Evolutionary conservation across 1,140 invertebrate species (phyloP), one percentile per base, ranked within the genome.

Genomic region (Zaprionus nigranus): DNA sequence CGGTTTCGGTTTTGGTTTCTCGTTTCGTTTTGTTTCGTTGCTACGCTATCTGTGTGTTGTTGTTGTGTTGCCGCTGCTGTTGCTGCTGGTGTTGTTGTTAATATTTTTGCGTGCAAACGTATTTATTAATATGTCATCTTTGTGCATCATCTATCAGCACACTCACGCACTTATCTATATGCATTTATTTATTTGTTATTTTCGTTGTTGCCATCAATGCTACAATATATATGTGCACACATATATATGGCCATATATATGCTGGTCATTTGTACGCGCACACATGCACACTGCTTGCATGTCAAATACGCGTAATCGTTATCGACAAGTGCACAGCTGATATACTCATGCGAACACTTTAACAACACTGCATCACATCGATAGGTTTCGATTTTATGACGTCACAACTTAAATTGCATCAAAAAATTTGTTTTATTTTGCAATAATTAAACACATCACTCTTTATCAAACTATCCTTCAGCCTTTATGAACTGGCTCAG

Each of bases 111-210:
- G 58, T 65, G 71, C 57, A 69, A 54, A 64, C 56, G 53, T 53
- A 26, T 63, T 34, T 38, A 69, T 71, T 63, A 61, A 67, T 60
- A 64, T 62, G 75, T 81, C 84, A 88, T 88, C 64, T 71, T 71
- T 78, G 57, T 83, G 74, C 78, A 75, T 75, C 80, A 87, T 87
- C 79, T 77, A 84, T 58, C 66, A 73, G 70, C 79, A 65, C 76
- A 78, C 66, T 67, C 43, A 78, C 57, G 69, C 34, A 66, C 40
- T 26, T 56, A 61, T 75, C 73, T 75, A 78, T 75, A 81, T 80
- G 67, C 79, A 82, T 79, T 86, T 79, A 83, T 88, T 81, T 82
- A 79, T 76, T 79, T 77, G 64, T 66, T 76, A 38, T 75, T 66
- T 81, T 68, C 59, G 65, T 78, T 75, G 67, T 78, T 54, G 60